Evolutionary conservation across 2,797 vertebrate genomes (phyloP).

Genomic region (Perodicticus potto): DNA sequence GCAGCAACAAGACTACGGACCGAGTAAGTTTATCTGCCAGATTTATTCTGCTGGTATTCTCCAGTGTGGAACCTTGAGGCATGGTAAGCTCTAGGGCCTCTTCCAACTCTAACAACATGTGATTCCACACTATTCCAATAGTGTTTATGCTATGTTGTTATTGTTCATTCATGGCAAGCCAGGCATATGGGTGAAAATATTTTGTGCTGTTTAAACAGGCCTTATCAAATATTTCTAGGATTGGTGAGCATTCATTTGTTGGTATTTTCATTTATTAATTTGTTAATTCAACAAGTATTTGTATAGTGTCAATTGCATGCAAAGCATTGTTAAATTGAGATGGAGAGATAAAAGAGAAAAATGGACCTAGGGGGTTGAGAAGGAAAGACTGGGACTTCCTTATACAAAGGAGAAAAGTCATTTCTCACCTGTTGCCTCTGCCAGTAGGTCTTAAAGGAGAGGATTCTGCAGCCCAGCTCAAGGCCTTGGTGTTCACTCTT

Average conservation of each 20-base stretch:
- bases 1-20: not conserved
- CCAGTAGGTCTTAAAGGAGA: not conserved
- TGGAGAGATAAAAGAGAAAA: not conserved
- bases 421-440: not conserved
- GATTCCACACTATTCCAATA: not conserved
- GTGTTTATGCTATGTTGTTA: not conserved
- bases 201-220: not conserved
- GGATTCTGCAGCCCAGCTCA: not conserved
- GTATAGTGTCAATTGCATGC: not conserved
- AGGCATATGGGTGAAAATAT: not conserved
- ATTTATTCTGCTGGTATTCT: not conserved
- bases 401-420: not conserved
- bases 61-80: not conserved
- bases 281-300: not conserved
- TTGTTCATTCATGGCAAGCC: not conserved
- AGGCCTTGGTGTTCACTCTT: not conserved
- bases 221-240: not conserved
- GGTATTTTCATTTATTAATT: slow-evolving; percentile 6
- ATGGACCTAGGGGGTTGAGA: not conserved
- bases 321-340: not conserved
- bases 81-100: not conserved
- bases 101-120: not conserved
- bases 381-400: not conserved
- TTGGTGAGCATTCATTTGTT: not conserved
- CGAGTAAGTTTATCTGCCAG: not conserved